These are phyloP conservation scores for Tachysurus vachellii DNA, from an alignment of 2,113 vertebrate species.

Conservation along the genomic window DNA sequence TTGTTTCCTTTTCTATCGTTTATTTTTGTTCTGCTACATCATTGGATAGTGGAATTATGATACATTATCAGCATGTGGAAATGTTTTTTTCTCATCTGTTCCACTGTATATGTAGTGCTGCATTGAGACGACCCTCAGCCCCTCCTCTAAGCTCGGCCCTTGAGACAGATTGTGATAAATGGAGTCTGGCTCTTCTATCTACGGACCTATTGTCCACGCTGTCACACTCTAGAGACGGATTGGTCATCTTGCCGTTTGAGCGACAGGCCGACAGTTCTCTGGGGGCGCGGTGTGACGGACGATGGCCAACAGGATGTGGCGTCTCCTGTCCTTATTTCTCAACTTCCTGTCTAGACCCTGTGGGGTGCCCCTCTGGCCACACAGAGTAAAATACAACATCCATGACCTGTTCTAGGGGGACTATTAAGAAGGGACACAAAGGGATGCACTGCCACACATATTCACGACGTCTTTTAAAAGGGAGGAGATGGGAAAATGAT, in stretches of 20 bases:
- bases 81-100: conserved; percentile 16
- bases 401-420: conserved; percentile 40
- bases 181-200: conserved; percentile 66
- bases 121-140: conserved; percentile 27
- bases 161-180: conserved; percentile 68
- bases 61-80: neutral
- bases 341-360: conserved; percentile 58
- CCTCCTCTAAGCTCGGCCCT: conserved; percentile 42
- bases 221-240: conserved; percentile 69
- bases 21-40: neutral
- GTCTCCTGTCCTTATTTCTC: conserved; percentile 61
- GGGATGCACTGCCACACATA: conserved; percentile 47
- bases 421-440: conserved; percentile 54
- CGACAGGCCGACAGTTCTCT: conserved; percentile 59
- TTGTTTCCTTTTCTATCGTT: no score
- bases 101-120: conserved; percentile 17
- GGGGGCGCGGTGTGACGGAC: conserved; percentile 67
- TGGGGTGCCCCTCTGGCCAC: conserved; percentile 45
- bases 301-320: conserved; percentile 73
- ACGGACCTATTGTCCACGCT: conserved; percentile 65
- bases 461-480: conserved; percentile 52
- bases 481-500: conserved; percentile 66
- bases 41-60: neutral
- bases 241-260: conserved; percentile 58
- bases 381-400: conserved; percentile 48